Evolutionary conservation across 2,888 invertebrate species (phyloP).

Genomic region (Drosophila multiciliata): DNA sequence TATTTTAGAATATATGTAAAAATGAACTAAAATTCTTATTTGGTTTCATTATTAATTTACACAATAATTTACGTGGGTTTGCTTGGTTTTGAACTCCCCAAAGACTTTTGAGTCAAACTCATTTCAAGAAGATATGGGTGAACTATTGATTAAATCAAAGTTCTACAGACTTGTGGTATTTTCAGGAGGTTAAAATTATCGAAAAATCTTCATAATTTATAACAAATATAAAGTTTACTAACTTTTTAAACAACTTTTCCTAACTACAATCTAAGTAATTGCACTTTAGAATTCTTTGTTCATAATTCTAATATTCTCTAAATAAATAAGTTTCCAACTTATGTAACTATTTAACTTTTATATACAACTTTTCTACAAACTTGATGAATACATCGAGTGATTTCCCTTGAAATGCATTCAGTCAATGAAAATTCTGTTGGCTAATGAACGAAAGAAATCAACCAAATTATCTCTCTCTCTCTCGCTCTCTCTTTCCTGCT

Average conservation of each 20-base stretch:
- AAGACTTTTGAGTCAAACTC: neutral
- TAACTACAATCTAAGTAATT: neutral
- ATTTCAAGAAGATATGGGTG: neutral
- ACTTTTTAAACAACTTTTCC: neutral
- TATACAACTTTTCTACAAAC: neutral
- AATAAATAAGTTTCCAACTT: conserved; percentile 2
- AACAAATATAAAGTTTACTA: neutral
- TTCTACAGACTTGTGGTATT: neutral
- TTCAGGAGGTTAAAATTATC: neutral
- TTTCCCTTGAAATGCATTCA: conserved; percentile 9
- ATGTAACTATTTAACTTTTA: neutral
- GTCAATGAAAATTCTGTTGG: conserved; percentile 35
- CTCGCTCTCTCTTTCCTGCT: neutral
- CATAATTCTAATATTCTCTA: neutral
- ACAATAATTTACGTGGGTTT: neutral
- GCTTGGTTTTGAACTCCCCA: neutral
- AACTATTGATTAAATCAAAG: conserved; percentile 1
- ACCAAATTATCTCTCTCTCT: neutral
- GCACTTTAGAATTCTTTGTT: neutral
- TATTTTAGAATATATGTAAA: conserved; percentile 1
- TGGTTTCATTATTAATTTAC: conserved; percentile 24
- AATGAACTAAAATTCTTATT: conserved; percentile 16
- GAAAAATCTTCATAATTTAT: neutral
- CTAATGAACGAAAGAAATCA: conserved; percentile 9
- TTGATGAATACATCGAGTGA: neutral